Evolutionary conservation across 2,888 invertebrate genomes (phyloP).

Genomic region (Heliconius sara): DNA sequence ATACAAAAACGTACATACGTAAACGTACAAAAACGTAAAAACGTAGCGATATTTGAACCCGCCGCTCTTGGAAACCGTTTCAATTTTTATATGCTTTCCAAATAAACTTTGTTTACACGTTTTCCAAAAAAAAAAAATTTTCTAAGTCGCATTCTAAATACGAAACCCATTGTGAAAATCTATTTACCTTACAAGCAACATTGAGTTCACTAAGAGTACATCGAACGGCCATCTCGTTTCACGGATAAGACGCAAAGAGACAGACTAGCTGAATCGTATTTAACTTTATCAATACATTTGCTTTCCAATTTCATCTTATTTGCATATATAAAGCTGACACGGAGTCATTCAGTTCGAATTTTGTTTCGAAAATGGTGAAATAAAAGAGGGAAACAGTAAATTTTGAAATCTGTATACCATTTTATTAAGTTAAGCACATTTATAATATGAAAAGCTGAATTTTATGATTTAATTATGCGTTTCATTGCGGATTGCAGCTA

Average conservation of each 20-base stretch:
- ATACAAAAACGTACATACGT: no score
- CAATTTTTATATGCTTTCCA: no score
- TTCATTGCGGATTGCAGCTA: neutral
- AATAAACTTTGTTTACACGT: neutral
- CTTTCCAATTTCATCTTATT: conserved; percentile 44
- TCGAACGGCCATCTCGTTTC: conserved; percentile 42
- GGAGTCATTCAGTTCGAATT: conserved; percentile 1
- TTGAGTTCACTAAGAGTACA: conserved; percentile 33
- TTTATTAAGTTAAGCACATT: conserved; percentile 24
- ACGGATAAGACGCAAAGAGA: conserved; percentile 30
- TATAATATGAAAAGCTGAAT: conserved; percentile 6
- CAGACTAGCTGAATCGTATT: conserved; percentile 34
- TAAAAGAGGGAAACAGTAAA: conserved; percentile 14
- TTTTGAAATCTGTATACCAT: conserved; percentile 1
- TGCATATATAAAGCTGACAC: conserved; percentile 38
- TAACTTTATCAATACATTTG: conserved; percentile 43
- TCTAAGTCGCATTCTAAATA: neutral
- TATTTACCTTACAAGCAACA: conserved; percentile 40
- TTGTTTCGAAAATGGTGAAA: conserved; percentile 11
- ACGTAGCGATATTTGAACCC: no score
- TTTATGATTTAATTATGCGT: conserved; percentile 18
- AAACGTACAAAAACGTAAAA: no score
- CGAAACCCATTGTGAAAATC: neutral
- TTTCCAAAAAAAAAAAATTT: neutral
- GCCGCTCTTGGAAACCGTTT: no score